These are phyloP conservation scores for Leptura quadrifasciata DNA, from an alignment of 2,888 invertebrate species.

Conservation along the genomic window DNA sequence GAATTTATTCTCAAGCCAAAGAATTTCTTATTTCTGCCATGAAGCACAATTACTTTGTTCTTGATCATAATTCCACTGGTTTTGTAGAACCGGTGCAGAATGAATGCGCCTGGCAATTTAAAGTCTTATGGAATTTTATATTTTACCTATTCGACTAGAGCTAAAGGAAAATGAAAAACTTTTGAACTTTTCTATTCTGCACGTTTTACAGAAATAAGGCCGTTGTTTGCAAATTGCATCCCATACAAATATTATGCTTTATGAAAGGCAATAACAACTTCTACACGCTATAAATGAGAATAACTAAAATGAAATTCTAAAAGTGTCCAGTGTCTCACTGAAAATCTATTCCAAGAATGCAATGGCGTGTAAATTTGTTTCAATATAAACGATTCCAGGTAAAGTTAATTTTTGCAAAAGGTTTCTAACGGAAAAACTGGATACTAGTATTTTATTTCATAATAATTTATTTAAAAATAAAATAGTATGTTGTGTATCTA, in stretches of 20 bases:
- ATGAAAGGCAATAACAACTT: neutral
- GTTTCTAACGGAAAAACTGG: no score
- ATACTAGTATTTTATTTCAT: no score
- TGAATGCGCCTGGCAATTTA: conserved; percentile 11
- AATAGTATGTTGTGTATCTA: no score
- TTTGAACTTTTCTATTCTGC: conserved; percentile 4
- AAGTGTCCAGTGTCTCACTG: neutral
- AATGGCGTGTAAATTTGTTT: no score
- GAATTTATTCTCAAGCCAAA: conserved; percentile 30
- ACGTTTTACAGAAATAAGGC: neutral
- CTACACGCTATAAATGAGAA: neutral
- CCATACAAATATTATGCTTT: neutral
- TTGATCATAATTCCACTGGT: conserved; percentile 33
- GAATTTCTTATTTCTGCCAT: conserved; percentile 24
- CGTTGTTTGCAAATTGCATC: neutral
- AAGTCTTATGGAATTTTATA: conserved; percentile 26
- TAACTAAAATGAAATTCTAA: neutral
- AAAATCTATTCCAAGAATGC: no score
- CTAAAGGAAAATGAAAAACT: neutral
- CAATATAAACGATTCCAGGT: no score
- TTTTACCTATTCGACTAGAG: conserved; percentile 25
- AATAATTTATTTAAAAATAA: no score
- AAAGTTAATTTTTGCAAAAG: no score
- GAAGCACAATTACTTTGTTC: conserved; percentile 29
- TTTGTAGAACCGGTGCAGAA: conserved; percentile 13